Percentiles rank a stretch among this genome's conserved stretches.
These are phyloP conservation scores for Zygothrica quintamaculata DNA, from an alignment of 2,888 invertebrate genomes.

Conservation along the genomic window DNA sequence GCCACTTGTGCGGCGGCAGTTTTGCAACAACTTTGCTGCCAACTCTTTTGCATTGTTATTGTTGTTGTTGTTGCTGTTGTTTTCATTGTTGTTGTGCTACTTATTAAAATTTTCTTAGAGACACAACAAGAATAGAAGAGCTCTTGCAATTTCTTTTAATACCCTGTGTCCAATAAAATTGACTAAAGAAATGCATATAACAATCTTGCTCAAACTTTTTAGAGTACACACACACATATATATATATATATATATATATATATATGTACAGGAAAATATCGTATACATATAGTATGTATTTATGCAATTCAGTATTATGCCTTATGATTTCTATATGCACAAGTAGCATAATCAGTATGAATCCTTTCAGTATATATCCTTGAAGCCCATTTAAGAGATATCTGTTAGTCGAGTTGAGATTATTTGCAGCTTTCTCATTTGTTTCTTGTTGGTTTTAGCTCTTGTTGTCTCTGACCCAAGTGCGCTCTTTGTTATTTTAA, in stretches of 20 bases:
- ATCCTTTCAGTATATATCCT: too few species aligned
- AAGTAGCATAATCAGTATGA: too few species aligned
- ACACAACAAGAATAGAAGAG: constrained; percentile 46
- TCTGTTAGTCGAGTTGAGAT: not conserved
- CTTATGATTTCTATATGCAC: too few species aligned
- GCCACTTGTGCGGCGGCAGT: constrained; percentile 59
- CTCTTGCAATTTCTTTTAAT: constrained; percentile 26
- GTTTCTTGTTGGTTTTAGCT: constrained; percentile 10
- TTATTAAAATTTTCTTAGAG: constrained; percentile 63
- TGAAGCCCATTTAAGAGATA: too few species aligned
- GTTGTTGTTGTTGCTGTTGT: constrained; percentile 11
- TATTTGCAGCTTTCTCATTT: constrained; percentile 1
- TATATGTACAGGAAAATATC: too few species aligned
- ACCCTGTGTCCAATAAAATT: not conserved
- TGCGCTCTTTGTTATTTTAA: constrained; percentile 59
- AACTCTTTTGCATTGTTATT: constrained; percentile 47
- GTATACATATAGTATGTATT: too few species aligned
- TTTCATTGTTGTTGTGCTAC: constrained; percentile 43
- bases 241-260: too few species aligned
- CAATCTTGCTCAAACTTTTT: not conserved
- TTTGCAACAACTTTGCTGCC: constrained; percentile 56
- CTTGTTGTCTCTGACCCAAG: constrained; percentile 50
- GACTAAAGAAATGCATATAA: not conserved
- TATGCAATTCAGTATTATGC: too few species aligned
- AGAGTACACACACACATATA: constrained; percentile 2